phyloP scores from a whole-genome alignment of 1,140 invertebrate genomes.

The Diorhabda sublineata region DNA sequence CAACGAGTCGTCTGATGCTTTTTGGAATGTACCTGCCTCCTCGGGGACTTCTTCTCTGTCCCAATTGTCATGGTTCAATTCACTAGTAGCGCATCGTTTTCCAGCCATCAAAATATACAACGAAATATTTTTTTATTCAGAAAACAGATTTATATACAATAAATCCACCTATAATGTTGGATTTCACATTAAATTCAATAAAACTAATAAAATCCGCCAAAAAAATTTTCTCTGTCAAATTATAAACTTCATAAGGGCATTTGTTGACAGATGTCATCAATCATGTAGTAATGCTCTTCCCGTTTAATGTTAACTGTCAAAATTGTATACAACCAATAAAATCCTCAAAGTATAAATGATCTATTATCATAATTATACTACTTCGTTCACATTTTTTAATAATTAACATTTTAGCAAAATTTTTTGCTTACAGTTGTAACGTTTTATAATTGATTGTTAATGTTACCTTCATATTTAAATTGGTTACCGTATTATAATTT shows the following conservation, averaged over 20 bases:
- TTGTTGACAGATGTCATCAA: background rate
- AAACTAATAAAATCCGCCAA: conserved; percentile 2
- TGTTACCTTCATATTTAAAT: too few relatives aligned
- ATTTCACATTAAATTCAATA: background rate
- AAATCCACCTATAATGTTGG: background rate
- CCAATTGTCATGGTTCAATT: conserved; percentile 90
- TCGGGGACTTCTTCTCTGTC: conserved; percentile 77
- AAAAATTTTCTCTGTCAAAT: background rate
- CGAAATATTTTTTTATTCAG: background rate
- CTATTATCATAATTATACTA: too few relatives aligned
- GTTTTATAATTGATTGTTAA: too few relatives aligned
- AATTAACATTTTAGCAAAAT: too few relatives aligned
- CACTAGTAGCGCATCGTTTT: conserved; percentile 71
- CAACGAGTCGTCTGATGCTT: conserved; percentile 66
- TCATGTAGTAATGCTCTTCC: too few relatives aligned
- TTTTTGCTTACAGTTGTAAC: too few relatives aligned
- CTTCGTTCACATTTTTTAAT: too few relatives aligned
- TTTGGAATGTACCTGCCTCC: conserved; percentile 67
- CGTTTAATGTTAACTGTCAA: too few relatives aligned
- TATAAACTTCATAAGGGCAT: background rate
- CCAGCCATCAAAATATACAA: conserved; percentile 56
- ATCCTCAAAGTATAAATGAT: too few relatives aligned
- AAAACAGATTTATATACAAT: background rate
- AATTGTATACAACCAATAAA: too few relatives aligned
- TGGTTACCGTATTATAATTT: too few relatives aligned